phyloP scores from a whole-genome alignment of 2,888 invertebrate genomes.

The Hyposoter didymator region DNA sequence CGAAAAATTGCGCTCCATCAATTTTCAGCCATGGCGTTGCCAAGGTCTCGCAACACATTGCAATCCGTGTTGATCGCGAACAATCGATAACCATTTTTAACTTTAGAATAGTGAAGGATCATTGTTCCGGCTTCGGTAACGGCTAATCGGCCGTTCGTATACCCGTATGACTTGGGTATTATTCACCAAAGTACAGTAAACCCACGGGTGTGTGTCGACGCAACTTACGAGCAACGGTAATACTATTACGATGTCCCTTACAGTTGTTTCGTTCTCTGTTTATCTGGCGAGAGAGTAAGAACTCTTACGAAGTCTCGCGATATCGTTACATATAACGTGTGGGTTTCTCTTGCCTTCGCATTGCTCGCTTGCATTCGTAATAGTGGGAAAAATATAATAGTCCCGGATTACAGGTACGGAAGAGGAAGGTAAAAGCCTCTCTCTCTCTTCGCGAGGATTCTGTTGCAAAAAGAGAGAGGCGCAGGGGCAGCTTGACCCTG shows the following conservation, averaged over 20 bases:
- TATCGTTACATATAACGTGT: slow-evolving; percentile 59
- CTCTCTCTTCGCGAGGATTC: slow-evolving; percentile 29
- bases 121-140: slow-evolving; percentile 52
- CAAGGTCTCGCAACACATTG: neutral
- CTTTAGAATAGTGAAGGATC: slow-evolving; percentile 10
- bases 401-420: slow-evolving; percentile 48
- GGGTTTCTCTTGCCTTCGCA: slow-evolving; percentile 16
- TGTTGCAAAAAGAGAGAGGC: slow-evolving; percentile 28
- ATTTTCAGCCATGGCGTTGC: neutral
- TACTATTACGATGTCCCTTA: slow-evolving; percentile 65
- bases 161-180: slow-evolving; percentile 54
- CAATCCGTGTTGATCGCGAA: neutral
- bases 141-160: slow-evolving; percentile 55
- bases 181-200: slow-evolving; percentile 54
- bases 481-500: slow-evolving; percentile 77
- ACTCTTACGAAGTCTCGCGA: slow-evolving; percentile 48
- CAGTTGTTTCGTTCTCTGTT: slow-evolving; percentile 15
- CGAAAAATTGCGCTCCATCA: neutral
- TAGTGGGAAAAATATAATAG: slow-evolving; percentile 59
- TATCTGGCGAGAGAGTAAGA: slow-evolving; percentile 48
- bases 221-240: slow-evolving; percentile 64
- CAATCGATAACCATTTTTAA: neutral
- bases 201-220: slow-evolving; percentile 47
- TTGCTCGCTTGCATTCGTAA: slow-evolving; percentile 56
- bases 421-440: slow-evolving; percentile 53